phyloP scores from a whole-genome alignment of 2,888 invertebrate species.

The Trachelus troglodyta region DNA sequence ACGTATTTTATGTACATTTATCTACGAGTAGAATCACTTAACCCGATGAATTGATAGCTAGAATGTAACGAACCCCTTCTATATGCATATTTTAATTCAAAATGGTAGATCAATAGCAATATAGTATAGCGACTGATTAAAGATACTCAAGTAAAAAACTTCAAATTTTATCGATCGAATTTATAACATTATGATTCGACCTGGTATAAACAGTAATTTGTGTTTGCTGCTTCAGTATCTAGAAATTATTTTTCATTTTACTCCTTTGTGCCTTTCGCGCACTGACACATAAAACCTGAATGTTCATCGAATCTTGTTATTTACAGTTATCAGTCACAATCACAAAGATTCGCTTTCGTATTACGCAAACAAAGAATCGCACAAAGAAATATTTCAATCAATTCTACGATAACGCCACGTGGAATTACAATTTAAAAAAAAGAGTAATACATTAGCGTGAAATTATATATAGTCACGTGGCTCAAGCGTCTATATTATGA shows the following conservation, averaged over 20 bases:
- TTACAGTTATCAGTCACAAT: not conserved
- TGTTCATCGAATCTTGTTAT: not conserved
- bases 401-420: not conserved
- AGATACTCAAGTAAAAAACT: not conserved
- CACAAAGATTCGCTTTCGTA: not conserved
- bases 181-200: not conserved
- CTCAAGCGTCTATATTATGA: not conserved
- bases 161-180: not conserved
- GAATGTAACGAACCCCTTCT: not conserved
- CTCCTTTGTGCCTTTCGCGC: no score
- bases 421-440: not conserved
- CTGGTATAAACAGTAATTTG: not conserved
- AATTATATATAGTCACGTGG: not conserved
- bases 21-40: not conserved
- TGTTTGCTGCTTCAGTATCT: not conserved
- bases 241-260: not conserved
- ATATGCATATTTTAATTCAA: not conserved
- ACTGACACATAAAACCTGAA: not conserved
- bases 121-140: not conserved
- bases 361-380: not conserved
- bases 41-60: not conserved
- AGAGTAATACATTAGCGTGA: not conserved
- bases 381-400: not conserved
- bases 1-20: slow-evolving; percentile 1
- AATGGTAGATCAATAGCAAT: not conserved